Evolutionary conservation across 2,888 invertebrate species (phyloP).

Genomic region (Dynastes maya): DNA sequence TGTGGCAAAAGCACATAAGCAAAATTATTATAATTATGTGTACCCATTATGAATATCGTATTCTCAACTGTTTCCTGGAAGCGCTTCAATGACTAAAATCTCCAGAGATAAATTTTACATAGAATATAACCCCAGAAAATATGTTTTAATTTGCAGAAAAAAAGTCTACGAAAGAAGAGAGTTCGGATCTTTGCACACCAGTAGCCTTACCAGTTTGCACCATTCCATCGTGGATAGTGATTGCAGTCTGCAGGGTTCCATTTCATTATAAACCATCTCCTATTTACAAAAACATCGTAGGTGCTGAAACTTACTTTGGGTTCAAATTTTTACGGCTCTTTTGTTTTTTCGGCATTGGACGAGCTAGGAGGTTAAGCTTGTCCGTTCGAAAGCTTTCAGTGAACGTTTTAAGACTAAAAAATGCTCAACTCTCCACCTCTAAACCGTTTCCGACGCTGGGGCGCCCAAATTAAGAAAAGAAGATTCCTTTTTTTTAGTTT

Average conservation of each 20-base stretch:
- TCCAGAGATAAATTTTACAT: constrained; percentile 78
- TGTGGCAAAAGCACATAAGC: constrained; percentile 84
- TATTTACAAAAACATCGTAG: too few relatives aligned
- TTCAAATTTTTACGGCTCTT: too few relatives aligned
- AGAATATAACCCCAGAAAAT: constrained; percentile 81
- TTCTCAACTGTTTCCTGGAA: constrained; percentile 71
- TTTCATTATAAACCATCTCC: too few relatives aligned
- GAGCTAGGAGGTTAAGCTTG: too few relatives aligned
- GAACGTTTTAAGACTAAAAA: too few relatives aligned
- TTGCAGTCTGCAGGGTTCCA: constrained; percentile 77
- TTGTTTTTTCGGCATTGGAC: too few relatives aligned
- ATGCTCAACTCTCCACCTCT: too few relatives aligned
- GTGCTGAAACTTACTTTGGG: too few relatives aligned
- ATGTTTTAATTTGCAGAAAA: constrained; percentile 75
- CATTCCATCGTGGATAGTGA: constrained; percentile 80
- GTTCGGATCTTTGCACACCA: constrained; percentile 74
- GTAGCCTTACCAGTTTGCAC: constrained; percentile 73
- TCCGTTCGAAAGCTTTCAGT: too few relatives aligned
- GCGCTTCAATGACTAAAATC: constrained; percentile 79
- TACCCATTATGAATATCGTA: constrained; percentile 72
- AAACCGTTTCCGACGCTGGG: too few relatives aligned
- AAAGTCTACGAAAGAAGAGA: constrained; percentile 75
- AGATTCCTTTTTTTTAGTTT: too few relatives aligned
- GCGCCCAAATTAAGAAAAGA: too few relatives aligned
- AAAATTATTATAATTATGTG: constrained; percentile 78